Conservation (phyloP, 1,140 invertebrate species). For the Pomacea maculata region DNA sequence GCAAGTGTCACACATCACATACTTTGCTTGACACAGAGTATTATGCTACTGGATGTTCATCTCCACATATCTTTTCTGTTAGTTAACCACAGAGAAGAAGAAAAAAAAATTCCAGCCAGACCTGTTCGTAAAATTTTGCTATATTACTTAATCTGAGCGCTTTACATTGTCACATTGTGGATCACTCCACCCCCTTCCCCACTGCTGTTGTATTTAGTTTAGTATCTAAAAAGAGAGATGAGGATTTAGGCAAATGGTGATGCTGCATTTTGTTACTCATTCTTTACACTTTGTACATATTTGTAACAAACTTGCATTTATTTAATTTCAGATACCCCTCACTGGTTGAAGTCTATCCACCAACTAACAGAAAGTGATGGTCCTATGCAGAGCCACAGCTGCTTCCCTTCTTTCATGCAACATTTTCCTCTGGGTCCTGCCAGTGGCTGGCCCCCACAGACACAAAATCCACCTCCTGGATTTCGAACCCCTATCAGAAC, state of each 20-base stretch:
- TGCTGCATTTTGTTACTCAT: neutral
- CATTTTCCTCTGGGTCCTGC: slow-evolving; percentile 56
- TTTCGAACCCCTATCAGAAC: slow-evolving; percentile 52
- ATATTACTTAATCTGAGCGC: too few species aligned
- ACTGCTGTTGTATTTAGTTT: too few species aligned
- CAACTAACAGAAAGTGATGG: slow-evolving; percentile 65
- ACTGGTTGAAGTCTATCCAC: slow-evolving; percentile 69
- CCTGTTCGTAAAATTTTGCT: too few species aligned
- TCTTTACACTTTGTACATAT: neutral
- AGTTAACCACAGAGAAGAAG: too few species aligned
- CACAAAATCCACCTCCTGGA: slow-evolving; percentile 60
- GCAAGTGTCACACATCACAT: too few species aligned
- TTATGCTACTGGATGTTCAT: too few species aligned
- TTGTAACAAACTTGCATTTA: neutral
- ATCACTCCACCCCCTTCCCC: too few species aligned
- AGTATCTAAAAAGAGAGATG: too few species aligned
- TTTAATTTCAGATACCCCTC: slow-evolving; percentile 60
- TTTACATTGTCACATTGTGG: too few species aligned
- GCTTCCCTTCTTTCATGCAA: slow-evolving; percentile 60
- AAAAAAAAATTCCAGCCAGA: too few species aligned
- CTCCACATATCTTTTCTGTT: too few species aligned
- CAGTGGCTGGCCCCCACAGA: slow-evolving; percentile 56
- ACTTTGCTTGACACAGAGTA: too few species aligned
- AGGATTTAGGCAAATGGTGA: neutral
- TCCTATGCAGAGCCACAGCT: slow-evolving; percentile 40